Base-by-base conservation (phyloP, 2,888 invertebrate genomes). In the Synergus gifuensis region DNA sequence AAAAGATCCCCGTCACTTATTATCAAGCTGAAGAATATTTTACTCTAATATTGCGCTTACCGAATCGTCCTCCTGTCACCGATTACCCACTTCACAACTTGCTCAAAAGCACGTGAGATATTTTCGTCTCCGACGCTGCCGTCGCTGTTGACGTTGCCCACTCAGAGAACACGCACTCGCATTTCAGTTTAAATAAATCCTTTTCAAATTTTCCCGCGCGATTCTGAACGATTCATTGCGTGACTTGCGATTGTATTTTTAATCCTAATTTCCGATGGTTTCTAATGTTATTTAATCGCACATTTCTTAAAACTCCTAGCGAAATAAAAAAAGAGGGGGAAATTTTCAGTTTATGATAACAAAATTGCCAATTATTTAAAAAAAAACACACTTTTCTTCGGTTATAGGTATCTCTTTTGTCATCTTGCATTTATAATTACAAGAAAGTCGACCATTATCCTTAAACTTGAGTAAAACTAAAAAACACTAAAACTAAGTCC, bases 61-160 rank as follows among this genome's bases (percentile, higher is more conserved):
- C 82, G 76, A 78, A 85, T 44, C 18, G 44, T 22, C 11, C 54
- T 76, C 80, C 85, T 69, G 49, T 46, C 83, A 76, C 76, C 83
- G 81, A 81, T 85, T 86, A 63, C 78, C 84, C 81, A 66, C 81
- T 81, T 81, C 76, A 63, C 60, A 66, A 82, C 82, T 83, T 81
- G 84, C 84, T 85, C 82, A 83, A 83, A 86, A 86, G 86, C 90
- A 88, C 88, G 89, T 89, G 88, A 87, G 87, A 86, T 89, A 89
- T 89, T 89, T 89, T 89, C 84, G 90, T 87, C 85, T 83, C 79
- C 28, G 28, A 14, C 22, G 22, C 28, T 28, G 62, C 22, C 28
- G 58, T 58, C 18, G 18, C 11, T 9, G 58, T 58, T 18, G 18
- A 58, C 18, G 58, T 54, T 58, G 7, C 18, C 11, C 58, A 58